Percentiles rank a stretch among this genome's conserved stretches.
Conservation (phyloP, 2,797 vertebrate genomes). For the Tadarida brasiliensis region DNA sequence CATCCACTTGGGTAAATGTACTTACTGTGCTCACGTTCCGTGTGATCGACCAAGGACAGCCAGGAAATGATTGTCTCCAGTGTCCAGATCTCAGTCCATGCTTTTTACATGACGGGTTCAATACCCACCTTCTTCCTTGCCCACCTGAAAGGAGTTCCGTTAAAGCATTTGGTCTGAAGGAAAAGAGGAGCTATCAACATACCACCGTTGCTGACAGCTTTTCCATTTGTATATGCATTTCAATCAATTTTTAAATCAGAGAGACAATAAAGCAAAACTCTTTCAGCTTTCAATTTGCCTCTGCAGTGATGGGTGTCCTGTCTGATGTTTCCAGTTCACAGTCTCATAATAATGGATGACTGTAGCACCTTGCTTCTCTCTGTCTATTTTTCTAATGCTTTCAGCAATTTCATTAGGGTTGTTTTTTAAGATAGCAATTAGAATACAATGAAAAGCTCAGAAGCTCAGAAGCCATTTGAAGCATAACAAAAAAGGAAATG, state of each 20-base stretch:
- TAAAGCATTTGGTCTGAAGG: conserved; percentile 69
- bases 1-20: neutral
- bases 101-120: neutral
- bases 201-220: conserved; percentile 68
- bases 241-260: conserved; percentile 79
- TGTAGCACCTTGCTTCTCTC: conserved; percentile 69
- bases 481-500: conserved; percentile 60
- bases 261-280: conserved; percentile 78
- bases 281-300: conserved; percentile 71
- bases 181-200: conserved; percentile 70
- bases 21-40: fast-evolving
- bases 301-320: conserved; percentile 57
- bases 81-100: neutral
- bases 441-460: conserved; percentile 74
- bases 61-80: neutral
- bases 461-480: conserved; percentile 66
- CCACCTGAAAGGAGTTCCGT: conserved; percentile 61
- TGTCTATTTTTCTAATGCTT: conserved; percentile 62
- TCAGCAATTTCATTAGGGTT: conserved; percentile 67
- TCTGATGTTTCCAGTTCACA: conserved; percentile 80
- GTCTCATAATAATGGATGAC: conserved; percentile 59
- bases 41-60: neutral
- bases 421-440: conserved; percentile 76
- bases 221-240: conserved; percentile 80
- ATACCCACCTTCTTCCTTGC: neutral